Percentiles rank a stretch among this genome's conserved stretches.
Evolutionary conservation across 2,888 invertebrate species (phyloP).

Genomic region (Timandra comae): DNA sequence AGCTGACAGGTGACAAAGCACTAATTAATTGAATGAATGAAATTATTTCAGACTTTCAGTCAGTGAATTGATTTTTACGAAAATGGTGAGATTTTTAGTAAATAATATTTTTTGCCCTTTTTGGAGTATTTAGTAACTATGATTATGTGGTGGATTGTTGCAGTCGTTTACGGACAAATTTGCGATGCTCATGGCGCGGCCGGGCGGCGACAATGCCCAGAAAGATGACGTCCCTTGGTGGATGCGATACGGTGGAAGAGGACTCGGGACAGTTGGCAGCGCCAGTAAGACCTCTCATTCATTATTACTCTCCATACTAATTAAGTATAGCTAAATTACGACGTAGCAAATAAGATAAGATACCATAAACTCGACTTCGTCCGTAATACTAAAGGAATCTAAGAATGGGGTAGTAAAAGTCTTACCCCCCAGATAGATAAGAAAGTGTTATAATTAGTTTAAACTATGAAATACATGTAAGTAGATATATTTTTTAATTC

Average conservation of each 20-base stretch:
- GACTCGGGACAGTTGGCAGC: conserved; percentile 89
- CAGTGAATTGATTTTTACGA: conserved; percentile 71
- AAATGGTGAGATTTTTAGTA: conserved; percentile 60
- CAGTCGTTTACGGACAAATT: conserved; percentile 89
- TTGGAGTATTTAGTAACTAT: conserved; percentile 26
- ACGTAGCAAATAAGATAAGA: no score
- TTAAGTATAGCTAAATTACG: no score
- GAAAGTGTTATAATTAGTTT: no score
- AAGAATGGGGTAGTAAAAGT: no score
- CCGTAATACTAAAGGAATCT: no score
- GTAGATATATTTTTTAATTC: no score
- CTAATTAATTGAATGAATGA: no score
- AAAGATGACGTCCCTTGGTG: conserved; percentile 93
- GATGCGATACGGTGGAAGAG: conserved; percentile 90
- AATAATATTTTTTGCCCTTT: conserved; percentile 26
- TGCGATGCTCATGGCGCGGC: conserved; percentile 86
- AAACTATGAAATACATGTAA: no score
- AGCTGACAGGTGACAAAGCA: conserved; percentile 54
- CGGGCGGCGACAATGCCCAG: conserved; percentile 84
- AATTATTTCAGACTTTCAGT: no score
- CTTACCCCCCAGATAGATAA: no score
- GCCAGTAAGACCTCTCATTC: conserved; percentile 81
- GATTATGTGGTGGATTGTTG: conserved; percentile 29
- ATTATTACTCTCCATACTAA: no score
- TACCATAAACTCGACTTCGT: no score